These are phyloP conservation scores for Pogona vitticeps DNA, from an alignment of 2,113 vertebrate genomes.

Conservation along the genomic window DNA sequence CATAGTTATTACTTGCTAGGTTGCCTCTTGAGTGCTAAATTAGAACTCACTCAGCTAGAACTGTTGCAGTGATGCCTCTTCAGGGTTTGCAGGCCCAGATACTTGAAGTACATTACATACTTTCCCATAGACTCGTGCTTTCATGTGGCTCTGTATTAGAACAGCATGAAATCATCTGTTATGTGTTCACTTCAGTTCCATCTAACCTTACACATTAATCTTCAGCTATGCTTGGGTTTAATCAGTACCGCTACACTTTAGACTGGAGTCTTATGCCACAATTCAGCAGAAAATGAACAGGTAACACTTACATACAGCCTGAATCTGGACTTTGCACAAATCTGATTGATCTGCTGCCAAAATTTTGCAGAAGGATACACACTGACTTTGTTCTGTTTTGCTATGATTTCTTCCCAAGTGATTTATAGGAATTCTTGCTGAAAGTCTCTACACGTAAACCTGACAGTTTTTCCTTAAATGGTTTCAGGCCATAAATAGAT, in stretches of 20 bases:
- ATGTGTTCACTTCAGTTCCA: slow-evolving; percentile 61
- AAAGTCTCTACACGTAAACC: neutral
- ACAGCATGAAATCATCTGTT: slow-evolving; percentile 67
- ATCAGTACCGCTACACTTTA: slow-evolving; percentile 65
- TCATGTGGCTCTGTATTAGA: slow-evolving; percentile 68
- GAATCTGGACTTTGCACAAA: neutral
- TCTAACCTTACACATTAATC: slow-evolving; percentile 58
- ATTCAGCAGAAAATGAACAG: slow-evolving; percentile 21
- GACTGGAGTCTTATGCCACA: slow-evolving; percentile 39
- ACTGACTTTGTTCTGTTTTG: neutral
- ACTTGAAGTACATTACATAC: slow-evolving; percentile 64
- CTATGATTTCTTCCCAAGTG: neutral
- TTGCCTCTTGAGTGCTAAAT: slow-evolving; percentile 72
- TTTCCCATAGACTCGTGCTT: slow-evolving; percentile 60
- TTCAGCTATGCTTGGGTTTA: slow-evolving; percentile 38
- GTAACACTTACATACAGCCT: slow-evolving; percentile 8
- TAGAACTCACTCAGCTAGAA: slow-evolving; percentile 67
- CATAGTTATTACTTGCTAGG: slow-evolving; percentile 71
- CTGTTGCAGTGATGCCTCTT: slow-evolving; percentile 56
- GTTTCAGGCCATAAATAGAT: neutral
- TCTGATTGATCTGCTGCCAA: neutral
- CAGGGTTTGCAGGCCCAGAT: slow-evolving; percentile 56
- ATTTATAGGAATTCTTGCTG: neutral
- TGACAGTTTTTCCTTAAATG: neutral
- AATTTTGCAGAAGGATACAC: neutral